Conservation (phyloP, 2,888 invertebrate genomes). For the Cosmorhoe ocellata region DNA sequence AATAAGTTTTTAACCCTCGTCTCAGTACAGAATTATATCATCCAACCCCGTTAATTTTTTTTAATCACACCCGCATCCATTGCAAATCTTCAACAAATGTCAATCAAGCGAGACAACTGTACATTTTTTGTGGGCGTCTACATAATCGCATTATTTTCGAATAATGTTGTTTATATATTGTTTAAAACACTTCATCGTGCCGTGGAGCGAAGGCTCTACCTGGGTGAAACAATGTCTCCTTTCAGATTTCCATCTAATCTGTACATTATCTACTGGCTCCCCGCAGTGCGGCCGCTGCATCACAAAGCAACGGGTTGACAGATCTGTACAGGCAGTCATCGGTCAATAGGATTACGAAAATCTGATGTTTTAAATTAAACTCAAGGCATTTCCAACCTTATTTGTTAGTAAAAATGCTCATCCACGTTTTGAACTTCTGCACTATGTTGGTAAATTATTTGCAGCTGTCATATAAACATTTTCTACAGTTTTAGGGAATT, state of each 20-base stretch:
- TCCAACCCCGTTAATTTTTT: background rate
- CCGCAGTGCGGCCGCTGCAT: conserved; percentile 69
- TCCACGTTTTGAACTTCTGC: conserved; percentile 37
- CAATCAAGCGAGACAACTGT: conserved; percentile 55
- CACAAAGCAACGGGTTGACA: conserved; percentile 82
- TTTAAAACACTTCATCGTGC: conserved; percentile 65
- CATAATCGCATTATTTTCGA: conserved; percentile 71
- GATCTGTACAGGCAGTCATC: conserved; percentile 70
- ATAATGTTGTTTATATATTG: conserved; percentile 78
- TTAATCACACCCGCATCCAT: conserved; percentile 46
- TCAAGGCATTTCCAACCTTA: conserved; percentile 52
- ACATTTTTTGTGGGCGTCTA: conserved; percentile 50
- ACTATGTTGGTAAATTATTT: conserved; percentile 43
- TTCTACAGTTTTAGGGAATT: conserved; percentile 66
- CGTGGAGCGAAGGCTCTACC: conserved; percentile 55
- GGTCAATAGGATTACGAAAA: conserved; percentile 74
- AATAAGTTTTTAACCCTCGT: too few relatives aligned
- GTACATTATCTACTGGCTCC: conserved; percentile 70
- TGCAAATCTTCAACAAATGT: conserved; percentile 44
- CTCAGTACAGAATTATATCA: too few relatives aligned
- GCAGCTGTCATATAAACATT: conserved; percentile 57
- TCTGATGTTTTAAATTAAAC: conserved; percentile 49
- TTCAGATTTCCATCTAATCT: conserved; percentile 79
- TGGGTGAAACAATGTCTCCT: conserved; percentile 76
- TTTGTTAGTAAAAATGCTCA: conserved; percentile 34